Percentiles rank a stretch among this genome's conserved stretches.
These are phyloP conservation scores for Intellagama lesueurii DNA, from an alignment of 2,797 vertebrate genomes.

Conservation along the genomic window DNA sequence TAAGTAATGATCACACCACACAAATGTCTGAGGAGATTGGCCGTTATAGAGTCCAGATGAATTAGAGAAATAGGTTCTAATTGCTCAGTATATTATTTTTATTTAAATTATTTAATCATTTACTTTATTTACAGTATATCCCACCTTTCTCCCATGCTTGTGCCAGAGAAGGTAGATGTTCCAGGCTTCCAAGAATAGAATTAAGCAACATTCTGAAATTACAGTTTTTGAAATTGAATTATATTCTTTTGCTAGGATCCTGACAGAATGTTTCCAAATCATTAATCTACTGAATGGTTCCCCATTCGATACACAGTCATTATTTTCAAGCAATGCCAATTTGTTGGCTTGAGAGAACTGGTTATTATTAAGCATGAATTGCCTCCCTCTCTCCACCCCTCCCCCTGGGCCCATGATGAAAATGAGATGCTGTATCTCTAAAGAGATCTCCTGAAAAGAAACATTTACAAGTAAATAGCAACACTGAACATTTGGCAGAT, in stretches of 20 bases:
- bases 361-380: slow-evolving; percentile 57
- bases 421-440: slow-evolving; percentile 58
- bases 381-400: neutral
- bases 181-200: slow-evolving; percentile 47
- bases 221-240: slow-evolving; percentile 67
- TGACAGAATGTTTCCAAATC: slow-evolving; percentile 62
- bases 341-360: slow-evolving; percentile 65
- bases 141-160: slow-evolving; percentile 8
- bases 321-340: slow-evolving; percentile 66
- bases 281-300: slow-evolving; percentile 63
- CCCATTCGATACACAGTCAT: slow-evolving; percentile 61
- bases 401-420: slow-evolving; percentile 53
- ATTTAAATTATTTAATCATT: no score
- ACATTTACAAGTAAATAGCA: slow-evolving; percentile 63
- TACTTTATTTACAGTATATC: no score
- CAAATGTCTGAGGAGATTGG: slow-evolving; percentile 49
- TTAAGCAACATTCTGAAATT: slow-evolving; percentile 61
- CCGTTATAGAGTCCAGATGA: slow-evolving; percentile 57
- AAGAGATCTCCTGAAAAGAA: slow-evolving; percentile 55
- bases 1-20: slow-evolving; percentile 36
- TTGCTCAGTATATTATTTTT: slow-evolving; percentile 50
- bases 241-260: slow-evolving; percentile 55
- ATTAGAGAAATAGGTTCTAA: slow-evolving; percentile 63
- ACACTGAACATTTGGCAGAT: slow-evolving; percentile 68
- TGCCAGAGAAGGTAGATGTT: slow-evolving; percentile 54